Evolutionary conservation across 2,888 invertebrate genomes (phyloP).

Genomic region (Deilephila porcellus): DNA sequence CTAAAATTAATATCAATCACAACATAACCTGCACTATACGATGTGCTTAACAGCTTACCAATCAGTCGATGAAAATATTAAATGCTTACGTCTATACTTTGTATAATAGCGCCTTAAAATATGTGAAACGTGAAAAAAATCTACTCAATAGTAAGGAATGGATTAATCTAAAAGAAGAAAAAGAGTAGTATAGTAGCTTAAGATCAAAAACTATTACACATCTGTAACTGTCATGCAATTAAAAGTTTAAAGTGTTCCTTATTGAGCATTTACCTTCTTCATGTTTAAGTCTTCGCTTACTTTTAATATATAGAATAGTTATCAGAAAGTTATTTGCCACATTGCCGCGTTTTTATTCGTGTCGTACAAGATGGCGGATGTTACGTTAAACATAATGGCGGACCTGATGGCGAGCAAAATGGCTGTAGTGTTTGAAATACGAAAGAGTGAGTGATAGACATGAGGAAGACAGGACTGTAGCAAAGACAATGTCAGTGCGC

Average conservation of each 20-base stretch:
- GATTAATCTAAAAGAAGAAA: slow-evolving; percentile 62
- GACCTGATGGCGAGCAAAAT: slow-evolving; percentile 19
- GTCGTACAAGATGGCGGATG: slow-evolving; percentile 11
- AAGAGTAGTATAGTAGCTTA: slow-evolving; percentile 38
- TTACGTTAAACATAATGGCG: slow-evolving; percentile 8
- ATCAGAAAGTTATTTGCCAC: slow-evolving; percentile 34
- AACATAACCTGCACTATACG: slow-evolving; percentile 51
- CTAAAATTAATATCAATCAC: slow-evolving; percentile 54
- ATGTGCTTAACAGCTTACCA: slow-evolving; percentile 56
- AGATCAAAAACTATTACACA: slow-evolving; percentile 28
- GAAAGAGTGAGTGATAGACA: slow-evolving; percentile 8
- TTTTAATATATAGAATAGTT: neutral
- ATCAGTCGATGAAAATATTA: slow-evolving; percentile 73
- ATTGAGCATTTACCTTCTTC: slow-evolving; percentile 63
- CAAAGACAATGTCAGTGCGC: slow-evolving; percentile 21
- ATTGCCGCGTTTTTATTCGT: slow-evolving; percentile 31
- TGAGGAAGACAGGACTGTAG: slow-evolving; percentile 8
- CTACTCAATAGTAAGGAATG: slow-evolving; percentile 78
- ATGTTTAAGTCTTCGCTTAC: slow-evolving; percentile 35
- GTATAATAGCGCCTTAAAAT: slow-evolving; percentile 60
- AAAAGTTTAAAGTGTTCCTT: slow-evolving; percentile 74
- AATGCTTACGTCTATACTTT: slow-evolving; percentile 71
- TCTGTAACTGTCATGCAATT: slow-evolving; percentile 66
- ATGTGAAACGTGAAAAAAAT: slow-evolving; percentile 60
- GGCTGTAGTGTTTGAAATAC: slow-evolving; percentile 18